Conservation (phyloP, 2,797 vertebrate species). For the Chelonia mydas region DNA sequence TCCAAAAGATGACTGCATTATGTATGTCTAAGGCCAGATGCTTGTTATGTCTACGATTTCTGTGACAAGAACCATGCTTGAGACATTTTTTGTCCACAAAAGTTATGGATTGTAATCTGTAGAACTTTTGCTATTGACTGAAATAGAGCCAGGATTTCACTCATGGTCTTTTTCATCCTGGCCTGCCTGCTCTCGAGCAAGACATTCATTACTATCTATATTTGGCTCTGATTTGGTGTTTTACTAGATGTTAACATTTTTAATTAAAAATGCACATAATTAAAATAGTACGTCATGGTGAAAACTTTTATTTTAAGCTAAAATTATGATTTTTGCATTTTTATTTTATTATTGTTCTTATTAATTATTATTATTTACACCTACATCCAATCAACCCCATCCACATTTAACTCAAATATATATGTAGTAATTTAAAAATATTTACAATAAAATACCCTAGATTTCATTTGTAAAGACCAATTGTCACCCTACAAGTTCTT, state of each 20-base stretch:
- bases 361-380: neutral
- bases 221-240: neutral
- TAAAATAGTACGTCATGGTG: neutral
- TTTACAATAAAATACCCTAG: too few species aligned
- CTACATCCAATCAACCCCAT: neutral
- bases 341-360: too few species aligned
- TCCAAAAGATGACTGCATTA: neutral
- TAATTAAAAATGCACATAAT: too few species aligned
- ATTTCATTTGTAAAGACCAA: neutral
- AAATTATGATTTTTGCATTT: neutral
- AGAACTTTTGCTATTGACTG: too few species aligned
- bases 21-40: fast-evolving
- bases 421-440: neutral
- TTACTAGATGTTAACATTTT: neutral
- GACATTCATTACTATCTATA: neutral
- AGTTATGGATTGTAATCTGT: too few species aligned
- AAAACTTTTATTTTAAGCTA: neutral
- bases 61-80: neutral
- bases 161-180: too few species aligned
- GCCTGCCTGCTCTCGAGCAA: too few species aligned
- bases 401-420: neutral
- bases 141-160: too few species aligned
- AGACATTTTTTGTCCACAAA: neutral
- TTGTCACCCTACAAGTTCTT: neutral
- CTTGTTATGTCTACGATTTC: neutral